These are phyloP conservation scores for Eupeodes latifasciatus DNA, from an alignment of 2,888 invertebrate species.

Conservation along the genomic window DNA sequence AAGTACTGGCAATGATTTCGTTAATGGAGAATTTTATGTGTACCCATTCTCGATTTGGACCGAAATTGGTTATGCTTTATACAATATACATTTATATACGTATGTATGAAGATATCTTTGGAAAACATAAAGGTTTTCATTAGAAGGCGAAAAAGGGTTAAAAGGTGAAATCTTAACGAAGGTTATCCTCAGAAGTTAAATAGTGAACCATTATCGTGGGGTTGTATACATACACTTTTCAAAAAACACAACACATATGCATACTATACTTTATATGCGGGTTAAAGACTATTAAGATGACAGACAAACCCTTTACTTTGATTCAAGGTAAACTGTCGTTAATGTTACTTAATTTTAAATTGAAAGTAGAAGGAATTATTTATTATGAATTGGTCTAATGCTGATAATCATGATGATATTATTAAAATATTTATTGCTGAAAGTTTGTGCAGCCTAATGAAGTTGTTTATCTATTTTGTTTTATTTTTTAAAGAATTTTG, in stretches of 20 bases:
- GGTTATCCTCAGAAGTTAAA: slow-evolving; percentile 74
- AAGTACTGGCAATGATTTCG: slow-evolving; percentile 65
- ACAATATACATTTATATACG: not conserved
- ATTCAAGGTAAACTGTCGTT: slow-evolving; percentile 42
- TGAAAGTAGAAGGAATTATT: slow-evolving; percentile 3
- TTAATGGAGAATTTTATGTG: slow-evolving; percentile 72
- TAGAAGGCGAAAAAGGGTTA: slow-evolving; percentile 72
- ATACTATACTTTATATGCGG: not conserved
- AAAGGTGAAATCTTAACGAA: slow-evolving; percentile 75
- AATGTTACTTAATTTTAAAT: slow-evolving; percentile 19
- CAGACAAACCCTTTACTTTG: slow-evolving; percentile 42
- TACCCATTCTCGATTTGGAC: slow-evolving; percentile 56
- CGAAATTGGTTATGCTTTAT: slow-evolving; percentile 69
- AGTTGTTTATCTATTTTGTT: too few relatives aligned
- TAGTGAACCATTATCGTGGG: slow-evolving; percentile 71
- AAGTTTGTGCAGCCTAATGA: too few relatives aligned
- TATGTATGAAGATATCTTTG: not conserved
- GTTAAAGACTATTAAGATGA: not conserved
- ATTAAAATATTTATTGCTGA: too few relatives aligned
- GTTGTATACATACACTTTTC: slow-evolving; percentile 36
- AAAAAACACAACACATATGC: slow-evolving; percentile 9
- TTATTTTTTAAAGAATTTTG: too few relatives aligned
- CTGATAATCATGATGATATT: too few relatives aligned
- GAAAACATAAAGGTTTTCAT: slow-evolving; percentile 72
- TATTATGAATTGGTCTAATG: slow-evolving; percentile 7